Evolutionary conservation across 2,113 vertebrate species (phyloP).

Genomic region (Hypomesus transpacificus): DNA sequence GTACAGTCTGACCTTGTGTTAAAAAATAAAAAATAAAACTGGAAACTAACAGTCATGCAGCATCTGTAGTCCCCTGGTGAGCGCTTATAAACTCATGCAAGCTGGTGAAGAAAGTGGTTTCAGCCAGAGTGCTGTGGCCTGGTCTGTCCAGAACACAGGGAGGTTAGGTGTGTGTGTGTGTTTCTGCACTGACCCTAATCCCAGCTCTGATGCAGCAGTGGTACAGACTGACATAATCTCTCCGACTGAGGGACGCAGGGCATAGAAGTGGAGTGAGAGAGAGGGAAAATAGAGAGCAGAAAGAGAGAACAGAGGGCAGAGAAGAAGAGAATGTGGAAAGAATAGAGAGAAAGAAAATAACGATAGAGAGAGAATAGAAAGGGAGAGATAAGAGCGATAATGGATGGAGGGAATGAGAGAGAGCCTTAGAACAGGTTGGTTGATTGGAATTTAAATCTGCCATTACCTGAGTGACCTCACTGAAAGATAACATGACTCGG

Average conservation of each 20-base stretch:
- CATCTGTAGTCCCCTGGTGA: too few relatives aligned
- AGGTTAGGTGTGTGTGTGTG: not conserved
- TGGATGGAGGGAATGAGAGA: not conserved
- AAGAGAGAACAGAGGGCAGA: not conserved
- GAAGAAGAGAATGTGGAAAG: not conserved
- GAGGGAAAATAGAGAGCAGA: not conserved
- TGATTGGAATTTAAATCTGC: slow-evolving; percentile 34
- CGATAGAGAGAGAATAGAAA: not conserved
- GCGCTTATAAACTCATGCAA: too few relatives aligned
- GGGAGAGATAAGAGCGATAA: not conserved
- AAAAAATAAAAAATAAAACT: too few relatives aligned
- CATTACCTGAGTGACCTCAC: slow-evolving; percentile 27
- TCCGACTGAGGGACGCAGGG: slow-evolving; percentile 4
- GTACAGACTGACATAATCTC: slow-evolving; percentile 14
- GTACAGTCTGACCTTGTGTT: too few relatives aligned
- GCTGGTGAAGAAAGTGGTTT: too few relatives aligned
- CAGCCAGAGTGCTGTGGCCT: too few relatives aligned
- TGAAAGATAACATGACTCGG: slow-evolving; percentile 48
- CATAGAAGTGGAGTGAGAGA: not conserved
- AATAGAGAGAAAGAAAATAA: not conserved
- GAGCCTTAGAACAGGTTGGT: slow-evolving; percentile 7
- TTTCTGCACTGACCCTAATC: slow-evolving; percentile 13
- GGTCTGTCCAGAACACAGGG: too few relatives aligned
- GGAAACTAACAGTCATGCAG: too few relatives aligned
- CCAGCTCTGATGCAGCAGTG: slow-evolving; percentile 10